phyloP scores from a whole-genome alignment of 1,140 invertebrate species.

The Stegodyphus dumicola region DNA sequence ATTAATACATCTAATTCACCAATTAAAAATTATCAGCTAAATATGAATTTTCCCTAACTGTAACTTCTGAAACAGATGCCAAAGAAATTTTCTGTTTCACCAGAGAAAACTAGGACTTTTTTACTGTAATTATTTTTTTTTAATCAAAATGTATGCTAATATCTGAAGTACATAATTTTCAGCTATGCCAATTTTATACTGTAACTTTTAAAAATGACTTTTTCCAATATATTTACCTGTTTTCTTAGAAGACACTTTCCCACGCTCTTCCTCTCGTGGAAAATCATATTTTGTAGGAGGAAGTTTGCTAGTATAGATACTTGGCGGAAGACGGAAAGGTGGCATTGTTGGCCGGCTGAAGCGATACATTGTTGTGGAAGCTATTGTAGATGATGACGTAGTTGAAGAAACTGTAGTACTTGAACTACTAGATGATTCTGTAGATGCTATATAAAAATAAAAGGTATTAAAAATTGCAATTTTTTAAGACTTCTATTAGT shows the following conservation, averaged over 20 bases:
- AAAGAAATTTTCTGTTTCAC: not conserved
- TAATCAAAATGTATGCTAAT: not conserved
- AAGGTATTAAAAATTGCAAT: too few species aligned
- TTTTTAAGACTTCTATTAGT: too few species aligned
- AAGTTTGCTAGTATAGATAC: slow-evolving; percentile 46
- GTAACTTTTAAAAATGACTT: not conserved
- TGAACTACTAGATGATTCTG: slow-evolving; percentile 1
- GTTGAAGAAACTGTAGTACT: slow-evolving; percentile 4
- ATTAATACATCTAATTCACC: not conserved
- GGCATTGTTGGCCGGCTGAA: slow-evolving; percentile 32
- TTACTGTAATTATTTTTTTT: not conserved
- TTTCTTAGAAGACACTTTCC: slow-evolving; percentile 48
- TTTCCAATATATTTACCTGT: slow-evolving; percentile 18
- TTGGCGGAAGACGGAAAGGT: slow-evolving; percentile 25
- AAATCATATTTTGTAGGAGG: slow-evolving; percentile 39
- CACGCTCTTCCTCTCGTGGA: slow-evolving; percentile 44
- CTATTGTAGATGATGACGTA: not conserved
- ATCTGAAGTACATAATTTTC: not conserved
- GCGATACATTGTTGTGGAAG: slow-evolving; percentile 30
- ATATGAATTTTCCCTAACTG: not conserved
- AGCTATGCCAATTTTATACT: not conserved
- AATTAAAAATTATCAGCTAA: too few species aligned
- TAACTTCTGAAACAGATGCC: not conserved
- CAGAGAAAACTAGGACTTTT: not conserved
- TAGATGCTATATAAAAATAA: slow-evolving; percentile 13